Conservation (phyloP, 2,888 invertebrate species). For the Druceiella hillmani region DNA sequence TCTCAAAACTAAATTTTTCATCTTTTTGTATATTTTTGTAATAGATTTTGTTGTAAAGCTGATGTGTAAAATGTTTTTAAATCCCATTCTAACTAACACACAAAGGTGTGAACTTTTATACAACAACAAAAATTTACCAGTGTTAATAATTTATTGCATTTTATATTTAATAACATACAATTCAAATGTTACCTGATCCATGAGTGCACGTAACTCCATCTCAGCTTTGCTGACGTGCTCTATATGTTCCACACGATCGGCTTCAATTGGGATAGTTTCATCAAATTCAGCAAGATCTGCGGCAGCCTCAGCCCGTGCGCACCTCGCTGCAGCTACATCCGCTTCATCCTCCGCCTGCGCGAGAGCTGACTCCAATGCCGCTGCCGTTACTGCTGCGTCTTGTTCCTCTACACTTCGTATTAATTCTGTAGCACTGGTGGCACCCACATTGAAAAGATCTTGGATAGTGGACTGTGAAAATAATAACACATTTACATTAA, state of each 20-base stretch:
- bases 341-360: constrained; percentile 93
- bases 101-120: no score
- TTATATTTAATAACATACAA: no score
- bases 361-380: constrained; percentile 71
- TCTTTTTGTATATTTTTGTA: no score
- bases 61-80: no score
- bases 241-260: constrained; percentile 44
- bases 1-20: no score
- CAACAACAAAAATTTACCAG: no score
- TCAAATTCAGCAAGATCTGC: constrained; percentile 93
- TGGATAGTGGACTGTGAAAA: constrained; percentile 81
- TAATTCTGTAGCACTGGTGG: constrained; percentile 45
- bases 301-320: constrained; percentile 84
- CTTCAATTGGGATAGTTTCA: constrained; percentile 86
- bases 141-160: no score
- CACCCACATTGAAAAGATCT: constrained; percentile 75
- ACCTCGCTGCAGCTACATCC: constrained; percentile 86
- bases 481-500: no score
- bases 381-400: constrained; percentile 21
- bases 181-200: constrained; percentile 63
- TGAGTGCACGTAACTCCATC: constrained; percentile 63
- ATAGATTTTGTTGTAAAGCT: no score
- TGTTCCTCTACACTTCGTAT: constrained; percentile 32
- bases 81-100: no score
- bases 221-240: constrained; percentile 65